Evolutionary conservation across 1,140 invertebrate species (phyloP).

Genomic region (Gryllus bimaculatus): DNA sequence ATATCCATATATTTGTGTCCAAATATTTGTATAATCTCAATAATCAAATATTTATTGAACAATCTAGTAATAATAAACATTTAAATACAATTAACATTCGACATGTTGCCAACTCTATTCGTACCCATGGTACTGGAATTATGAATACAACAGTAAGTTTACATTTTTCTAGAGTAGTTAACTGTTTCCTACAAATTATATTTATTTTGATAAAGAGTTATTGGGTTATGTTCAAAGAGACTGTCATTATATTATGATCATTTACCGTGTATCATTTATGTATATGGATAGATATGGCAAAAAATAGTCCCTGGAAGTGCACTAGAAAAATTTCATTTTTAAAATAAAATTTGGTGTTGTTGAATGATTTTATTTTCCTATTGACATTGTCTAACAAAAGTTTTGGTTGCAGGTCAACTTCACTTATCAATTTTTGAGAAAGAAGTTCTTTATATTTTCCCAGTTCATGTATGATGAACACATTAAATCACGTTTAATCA

Average conservation of each 20-base stretch:
- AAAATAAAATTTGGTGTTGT: background rate
- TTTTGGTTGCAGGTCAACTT: constrained; percentile 64
- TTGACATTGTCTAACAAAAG: constrained; percentile 19
- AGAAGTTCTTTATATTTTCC: constrained; percentile 91
- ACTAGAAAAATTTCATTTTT: background rate
- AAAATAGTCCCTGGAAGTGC: background rate
- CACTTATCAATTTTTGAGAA: constrained; percentile 90
- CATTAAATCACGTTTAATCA: constrained; percentile 89
- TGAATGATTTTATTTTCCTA: background rate
- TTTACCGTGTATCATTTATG: too few species aligned
- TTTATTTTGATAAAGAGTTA: too few species aligned
- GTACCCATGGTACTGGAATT: constrained; percentile 94
- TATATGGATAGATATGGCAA: background rate
- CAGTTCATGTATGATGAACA: constrained; percentile 98
- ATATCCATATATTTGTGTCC: constrained; percentile 91
- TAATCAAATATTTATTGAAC: constrained; percentile 94
- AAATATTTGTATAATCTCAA: constrained; percentile 95
- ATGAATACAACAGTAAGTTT: constrained; percentile 82
- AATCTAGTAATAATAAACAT: constrained; percentile 84
- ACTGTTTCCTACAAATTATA: too few species aligned
- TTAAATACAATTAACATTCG: constrained; percentile 92
- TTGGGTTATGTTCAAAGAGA: too few species aligned
- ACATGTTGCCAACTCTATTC: constrained; percentile 94
- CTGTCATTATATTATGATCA: too few species aligned
- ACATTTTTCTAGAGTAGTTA: too few species aligned